Percentiles rank a stretch among this genome's conserved stretches.
phyloP scores from a whole-genome alignment of 2,888 invertebrate species.

The Lagria hirta region DNA sequence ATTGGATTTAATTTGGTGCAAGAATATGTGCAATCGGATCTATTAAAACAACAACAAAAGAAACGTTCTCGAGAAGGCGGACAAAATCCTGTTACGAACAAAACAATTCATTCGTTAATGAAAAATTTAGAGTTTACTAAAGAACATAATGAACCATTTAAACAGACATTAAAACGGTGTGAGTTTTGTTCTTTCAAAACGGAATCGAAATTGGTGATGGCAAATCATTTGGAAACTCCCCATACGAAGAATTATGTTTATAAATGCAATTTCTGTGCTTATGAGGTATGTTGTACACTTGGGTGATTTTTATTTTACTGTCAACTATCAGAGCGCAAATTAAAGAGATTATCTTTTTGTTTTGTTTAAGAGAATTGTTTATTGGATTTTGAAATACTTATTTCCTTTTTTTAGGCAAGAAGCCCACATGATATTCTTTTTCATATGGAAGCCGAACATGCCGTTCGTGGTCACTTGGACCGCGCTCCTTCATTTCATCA shows the following conservation, averaged over 20 bases:
- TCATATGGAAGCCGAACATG: slow-evolving; percentile 91
- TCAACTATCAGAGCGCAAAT: not conserved
- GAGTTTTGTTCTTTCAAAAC: slow-evolving; percentile 88
- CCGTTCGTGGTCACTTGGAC: slow-evolving; percentile 78
- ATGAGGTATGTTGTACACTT: slow-evolving; percentile 34
- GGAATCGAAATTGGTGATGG: slow-evolving; percentile 80
- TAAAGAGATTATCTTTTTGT: too few relatives aligned
- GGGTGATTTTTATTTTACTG: not conserved
- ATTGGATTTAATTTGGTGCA: slow-evolving; percentile 89
- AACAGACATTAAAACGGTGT: slow-evolving; percentile 76
- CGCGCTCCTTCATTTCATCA: slow-evolving; percentile 86
- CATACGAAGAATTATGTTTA: slow-evolving; percentile 87
- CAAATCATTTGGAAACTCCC: slow-evolving; percentile 86
- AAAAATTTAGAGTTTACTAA: slow-evolving; percentile 84
- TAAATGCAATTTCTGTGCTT: slow-evolving; percentile 62
- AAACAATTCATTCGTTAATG: slow-evolving; percentile 78
- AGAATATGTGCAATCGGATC: slow-evolving; percentile 91
- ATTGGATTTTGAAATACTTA: slow-evolving; percentile 56
- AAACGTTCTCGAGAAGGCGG: slow-evolving; percentile 75
- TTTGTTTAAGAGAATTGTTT: too few relatives aligned
- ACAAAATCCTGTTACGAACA: slow-evolving; percentile 68
- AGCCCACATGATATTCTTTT: slow-evolving; percentile 85
- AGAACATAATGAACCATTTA: slow-evolving; percentile 75
- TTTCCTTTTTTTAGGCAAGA: slow-evolving; percentile 66
- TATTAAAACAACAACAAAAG: slow-evolving; percentile 82